These are phyloP conservation scores for Chironomus riparius DNA, from an alignment of 2,888 invertebrate species.

Conservation along the genomic window DNA sequence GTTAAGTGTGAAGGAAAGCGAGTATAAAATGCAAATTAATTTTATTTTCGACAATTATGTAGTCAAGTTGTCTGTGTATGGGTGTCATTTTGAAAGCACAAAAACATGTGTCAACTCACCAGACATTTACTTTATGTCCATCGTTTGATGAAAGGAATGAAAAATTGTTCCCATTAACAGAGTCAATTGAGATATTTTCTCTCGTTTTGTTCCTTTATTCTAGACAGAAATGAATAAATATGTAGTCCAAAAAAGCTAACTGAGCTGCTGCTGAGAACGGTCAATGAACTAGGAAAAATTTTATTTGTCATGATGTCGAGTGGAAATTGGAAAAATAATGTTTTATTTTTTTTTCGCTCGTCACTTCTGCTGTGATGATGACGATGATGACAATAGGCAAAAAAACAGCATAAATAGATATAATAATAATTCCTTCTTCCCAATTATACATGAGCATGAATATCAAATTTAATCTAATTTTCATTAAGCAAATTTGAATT, in stretches of 20 bases:
- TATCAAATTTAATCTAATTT: too few species aligned
- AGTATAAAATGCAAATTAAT: slow-evolving; percentile 22
- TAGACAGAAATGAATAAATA: too few species aligned
- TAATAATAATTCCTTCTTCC: too few species aligned
- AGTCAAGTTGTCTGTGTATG: neutral
- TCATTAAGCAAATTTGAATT: too few species aligned
- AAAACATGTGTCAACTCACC: neutral
- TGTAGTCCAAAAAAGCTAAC: neutral
- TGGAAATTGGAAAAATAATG: neutral
- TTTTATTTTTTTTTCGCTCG: too few species aligned
- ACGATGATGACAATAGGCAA: too few species aligned
- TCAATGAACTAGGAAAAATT: neutral
- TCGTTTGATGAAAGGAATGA: too few species aligned
- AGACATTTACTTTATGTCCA: neutral
- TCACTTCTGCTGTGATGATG: too few species aligned
- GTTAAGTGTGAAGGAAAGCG: neutral
- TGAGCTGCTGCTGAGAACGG: neutral
- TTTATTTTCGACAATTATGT: neutral
- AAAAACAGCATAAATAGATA: too few species aligned
- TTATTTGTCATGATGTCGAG: neutral
- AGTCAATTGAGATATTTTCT: neutral
- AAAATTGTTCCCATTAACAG: too few species aligned
- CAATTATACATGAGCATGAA: too few species aligned
- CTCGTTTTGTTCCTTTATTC: neutral
- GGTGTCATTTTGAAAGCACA: neutral